phyloP scores from a whole-genome alignment of 37 sponge, comb jelly and placozoan species.

The Oscarella lobularis region DNA sequence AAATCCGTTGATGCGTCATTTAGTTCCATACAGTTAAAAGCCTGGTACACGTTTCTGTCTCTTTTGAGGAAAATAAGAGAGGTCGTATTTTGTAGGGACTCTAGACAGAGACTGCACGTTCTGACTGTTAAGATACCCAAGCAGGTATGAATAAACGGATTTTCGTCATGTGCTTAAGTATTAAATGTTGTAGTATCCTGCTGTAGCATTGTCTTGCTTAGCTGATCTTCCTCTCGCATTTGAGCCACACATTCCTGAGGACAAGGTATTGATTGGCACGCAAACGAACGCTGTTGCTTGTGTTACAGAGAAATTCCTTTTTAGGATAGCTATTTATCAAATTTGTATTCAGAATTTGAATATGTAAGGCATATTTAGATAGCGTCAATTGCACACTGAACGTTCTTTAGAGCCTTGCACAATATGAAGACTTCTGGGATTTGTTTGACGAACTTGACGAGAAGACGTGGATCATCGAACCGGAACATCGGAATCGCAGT shows the following conservation, averaged over 20 bases:
- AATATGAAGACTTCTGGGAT: slow-evolving; percentile 41
- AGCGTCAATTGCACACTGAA: no score
- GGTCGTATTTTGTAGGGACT: no score
- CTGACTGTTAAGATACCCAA: not conserved
- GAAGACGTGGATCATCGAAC: slow-evolving; percentile 44
- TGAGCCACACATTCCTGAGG: slow-evolving; percentile 4
- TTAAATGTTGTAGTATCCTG: slow-evolving; percentile 16
- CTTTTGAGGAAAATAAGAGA: no score
- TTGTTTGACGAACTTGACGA: slow-evolving; percentile 33
- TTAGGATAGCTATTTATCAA: no score
- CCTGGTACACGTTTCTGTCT: no score
- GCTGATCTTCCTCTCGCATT: slow-evolving; percentile 26
- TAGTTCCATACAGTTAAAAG: no score
- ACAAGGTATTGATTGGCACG: not conserved
- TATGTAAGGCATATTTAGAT: no score
- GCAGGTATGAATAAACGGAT: not conserved
- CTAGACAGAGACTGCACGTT: not conserved
- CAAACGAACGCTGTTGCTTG: not conserved
- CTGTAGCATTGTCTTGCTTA: slow-evolving; percentile 1
- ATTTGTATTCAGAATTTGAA: no score
- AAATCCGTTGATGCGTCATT: no score
- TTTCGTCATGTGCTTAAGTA: not conserved
- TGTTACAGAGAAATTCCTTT: no score
- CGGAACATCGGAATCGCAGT: slow-evolving; percentile 29
- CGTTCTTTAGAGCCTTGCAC: not conserved